These are phyloP conservation scores for Archegozetes longisetosus DNA, from an alignment of 1,140 invertebrate species.

Conservation along the genomic window DNA sequence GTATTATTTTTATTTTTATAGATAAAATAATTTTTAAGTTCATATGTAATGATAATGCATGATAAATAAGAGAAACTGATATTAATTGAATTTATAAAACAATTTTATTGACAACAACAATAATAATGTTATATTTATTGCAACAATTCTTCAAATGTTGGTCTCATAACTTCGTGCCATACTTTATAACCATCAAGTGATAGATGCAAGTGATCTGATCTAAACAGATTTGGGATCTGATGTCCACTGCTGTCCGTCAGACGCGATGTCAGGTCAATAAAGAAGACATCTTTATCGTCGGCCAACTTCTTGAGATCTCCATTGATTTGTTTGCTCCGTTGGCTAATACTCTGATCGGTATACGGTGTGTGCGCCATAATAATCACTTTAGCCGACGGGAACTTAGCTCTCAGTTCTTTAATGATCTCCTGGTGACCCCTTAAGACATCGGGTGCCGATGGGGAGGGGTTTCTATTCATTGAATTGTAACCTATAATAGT, in stretches of 20 bases:
- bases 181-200: neutral
- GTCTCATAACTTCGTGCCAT: neutral
- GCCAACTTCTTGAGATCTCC: neutral
- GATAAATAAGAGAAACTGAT: too few relatives aligned
- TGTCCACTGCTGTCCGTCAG: neutral
- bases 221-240: neutral
- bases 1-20: too few relatives aligned
- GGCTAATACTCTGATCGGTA: neutral
- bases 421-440: neutral
- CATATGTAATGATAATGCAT: too few relatives aligned
- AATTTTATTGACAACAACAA: too few relatives aligned
- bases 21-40: too few relatives aligned
- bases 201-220: neutral
- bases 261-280: neutral
- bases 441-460: neutral
- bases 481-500: neutral
- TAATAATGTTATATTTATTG: too few relatives aligned
- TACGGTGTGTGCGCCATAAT: neutral
- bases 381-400: neutral
- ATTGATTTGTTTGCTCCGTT: neutral
- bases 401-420: neutral
- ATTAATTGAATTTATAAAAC: too few relatives aligned
- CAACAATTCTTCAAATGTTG: neutral
- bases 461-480: neutral
- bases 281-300: neutral